phyloP scores from a whole-genome alignment of 1,140 invertebrate species.

The Calliopsis andreniformis region DNA sequence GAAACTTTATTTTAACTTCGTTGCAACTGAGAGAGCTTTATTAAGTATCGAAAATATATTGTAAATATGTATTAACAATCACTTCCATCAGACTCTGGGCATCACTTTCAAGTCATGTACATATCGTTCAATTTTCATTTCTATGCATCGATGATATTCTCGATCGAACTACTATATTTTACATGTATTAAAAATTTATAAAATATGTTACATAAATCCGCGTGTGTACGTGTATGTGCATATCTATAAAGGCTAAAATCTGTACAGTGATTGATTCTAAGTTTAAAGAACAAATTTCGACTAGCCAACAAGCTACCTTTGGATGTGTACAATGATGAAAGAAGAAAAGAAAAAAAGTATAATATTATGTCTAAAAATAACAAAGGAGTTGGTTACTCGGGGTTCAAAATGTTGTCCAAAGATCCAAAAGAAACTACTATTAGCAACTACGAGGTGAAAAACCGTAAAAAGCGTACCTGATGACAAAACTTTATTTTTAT shows the following conservation, averaged over 20 bases:
- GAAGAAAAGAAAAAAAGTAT: neutral
- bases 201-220: conserved; percentile 27
- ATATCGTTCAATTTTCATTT: conserved; percentile 24
- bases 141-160: neutral
- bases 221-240: conserved; percentile 12
- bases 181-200: conserved; percentile 40
- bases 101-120: conserved; percentile 11
- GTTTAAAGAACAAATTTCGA: neutral
- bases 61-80: conserved; percentile 46
- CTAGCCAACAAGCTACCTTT: neutral
- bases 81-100: conserved; percentile 6
- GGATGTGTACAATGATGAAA: neutral
- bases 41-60: conserved; percentile 49
- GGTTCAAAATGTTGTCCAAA: conserved; percentile 31
- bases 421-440: conserved; percentile 4
- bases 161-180: conserved; percentile 22
- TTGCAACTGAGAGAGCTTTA: conserved; percentile 25
- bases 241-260: conserved; percentile 3
- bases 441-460: conserved; percentile 22
- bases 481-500: conserved; percentile 35
- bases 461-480: conserved; percentile 41
- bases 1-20: conserved; percentile 27
- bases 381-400: conserved; percentile 6
- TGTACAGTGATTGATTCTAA: neutral
- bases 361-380: conserved; percentile 5